Evolutionary conservation across 23 tunicate species (phyloP), one percentile per base, ranked within the genome.

Genomic region (Phallusia fumigata): DNA sequence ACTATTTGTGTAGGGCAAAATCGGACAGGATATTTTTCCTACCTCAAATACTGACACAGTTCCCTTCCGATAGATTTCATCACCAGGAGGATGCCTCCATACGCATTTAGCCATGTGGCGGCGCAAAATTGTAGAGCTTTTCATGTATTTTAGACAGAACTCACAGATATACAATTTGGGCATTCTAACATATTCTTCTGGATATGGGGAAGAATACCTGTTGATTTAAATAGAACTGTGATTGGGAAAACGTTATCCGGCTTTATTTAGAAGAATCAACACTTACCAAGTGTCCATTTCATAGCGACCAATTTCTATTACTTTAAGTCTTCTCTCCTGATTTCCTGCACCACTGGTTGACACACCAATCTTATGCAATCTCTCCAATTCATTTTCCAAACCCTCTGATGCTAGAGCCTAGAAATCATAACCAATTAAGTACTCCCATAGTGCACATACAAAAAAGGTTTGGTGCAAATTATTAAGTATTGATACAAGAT

Each of bases 71-170:
- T 97, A 97, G n/a, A 97, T 92, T 65, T 97, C 97, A 73, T 88
- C 89, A 58, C 99, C 99, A 33, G 99, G 99, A 0, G 99, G 99
- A 50, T 83, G 89, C 19, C 95, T 82, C 90, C 91, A 86, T 19
- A 86, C 95, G 52, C 99, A 97, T 76, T 92, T 97, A 5, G 91
- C 90, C 90, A 88, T 86, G 78, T 97, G 99, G 74, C 99, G 84
- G 13, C 97, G 65, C 32, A 92, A 65, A n/a, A 94, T 92, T 12
- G 95, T 84, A 2, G 87, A 90, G 74, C 97, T 88, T 47, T 89
- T 88, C 83, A 86, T 92, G 86, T 85, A 93, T 77, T 97, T 93
- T 49, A 97, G 77, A 78, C 99, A 97, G 74, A 92, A 97, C 52
- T 97, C 97, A 73, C 99, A 97, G 72, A 97, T 92, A 74, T 82